Evolutionary conservation across 2,113 vertebrate species (phyloP), one percentile per base, ranked within the genome.

Genomic region (Carollia perspicillata): DNA sequence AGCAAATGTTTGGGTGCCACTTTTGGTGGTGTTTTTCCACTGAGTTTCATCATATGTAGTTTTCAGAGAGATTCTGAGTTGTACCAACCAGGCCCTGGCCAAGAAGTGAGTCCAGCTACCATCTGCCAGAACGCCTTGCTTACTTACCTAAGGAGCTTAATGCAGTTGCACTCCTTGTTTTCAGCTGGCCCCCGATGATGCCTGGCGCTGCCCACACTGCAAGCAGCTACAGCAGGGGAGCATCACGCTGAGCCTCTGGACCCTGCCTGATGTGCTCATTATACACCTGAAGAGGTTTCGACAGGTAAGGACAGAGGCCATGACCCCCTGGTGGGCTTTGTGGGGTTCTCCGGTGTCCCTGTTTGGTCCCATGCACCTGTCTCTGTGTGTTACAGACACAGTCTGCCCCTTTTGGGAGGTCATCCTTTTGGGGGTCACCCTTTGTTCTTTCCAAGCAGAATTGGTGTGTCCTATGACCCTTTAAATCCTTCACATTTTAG

Each of bases 191-290:
- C 99, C 99, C 0, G 99, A 99, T 26, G 99, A 99, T 0, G 99
- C 99, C 26, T 99, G 99, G 99, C 99, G 99, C 92, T 99, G 99
- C 97, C 99, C 99, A 2, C 99, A 99, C 98, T 99, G 99, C 97
- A 99, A 99, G 98, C 99, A 99, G 98, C 99, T 99, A 95, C 99
- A 99, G 98, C 99, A 99, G 96, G 99, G 99, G 35, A 99, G 99
- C 96, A 99, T 99, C 93, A 99, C 99, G 16, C 98, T 99, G 93
- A 99, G 99, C 98, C 98, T 99, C 94, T 99, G 99, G 99, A 99
- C 99, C 23, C 98, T 99, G 86, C 99, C 99, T 0, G 99, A 99
- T 71, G 99, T 99, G 93, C 99, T 99, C 68, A 99, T 99, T 83
- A 98, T 99, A 90, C 99, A 99, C 92, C 99, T 99, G 68, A 99